Percentiles rank a stretch among this genome's conserved stretches.
phyloP scores from a whole-genome alignment of 2,797 vertebrate species.

The Hozukius guyotensis region DNA sequence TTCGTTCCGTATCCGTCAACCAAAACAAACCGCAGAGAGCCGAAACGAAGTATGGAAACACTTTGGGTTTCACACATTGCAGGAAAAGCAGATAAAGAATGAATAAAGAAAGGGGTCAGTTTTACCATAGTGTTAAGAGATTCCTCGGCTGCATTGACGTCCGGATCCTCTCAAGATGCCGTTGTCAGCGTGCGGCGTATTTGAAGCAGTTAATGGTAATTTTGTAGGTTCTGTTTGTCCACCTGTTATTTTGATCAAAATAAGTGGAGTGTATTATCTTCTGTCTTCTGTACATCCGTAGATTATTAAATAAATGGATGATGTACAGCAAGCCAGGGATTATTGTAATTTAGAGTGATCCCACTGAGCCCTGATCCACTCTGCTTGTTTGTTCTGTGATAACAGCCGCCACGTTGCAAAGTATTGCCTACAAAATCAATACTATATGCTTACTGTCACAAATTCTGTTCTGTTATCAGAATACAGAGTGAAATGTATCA shows the following conservation, averaged over 20 bases:
- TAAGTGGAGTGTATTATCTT: not conserved
- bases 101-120: not conserved
- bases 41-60: too few relatives aligned
- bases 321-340: not conserved
- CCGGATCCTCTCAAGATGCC: not conserved
- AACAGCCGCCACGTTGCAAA: not conserved
- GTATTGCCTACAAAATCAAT: not conserved
- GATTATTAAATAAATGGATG: not conserved
- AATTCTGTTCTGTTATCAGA: not conserved
- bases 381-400: not conserved
- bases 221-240: slow-evolving; percentile 1
- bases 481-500: not conserved
- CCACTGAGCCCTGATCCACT: not conserved
- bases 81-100: not conserved
- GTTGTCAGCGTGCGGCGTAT: not conserved
- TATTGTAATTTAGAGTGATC: not conserved
- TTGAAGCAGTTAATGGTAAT: slow-evolving; percentile 27
- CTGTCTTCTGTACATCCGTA: not conserved
- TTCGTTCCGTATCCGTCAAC: too few relatives aligned
- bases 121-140: not conserved
- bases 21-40: too few relatives aligned
- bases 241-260: slow-evolving; percentile 22
- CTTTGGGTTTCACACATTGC: not conserved
- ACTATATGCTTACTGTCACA: not conserved
- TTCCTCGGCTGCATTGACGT: not conserved